A percentile compares a stretch with the other conserved stretches of the same genome.
These are phyloP conservation scores for Avahi laniger DNA, from an alignment of 2,797 vertebrate genomes.

Conservation along the genomic window DNA sequence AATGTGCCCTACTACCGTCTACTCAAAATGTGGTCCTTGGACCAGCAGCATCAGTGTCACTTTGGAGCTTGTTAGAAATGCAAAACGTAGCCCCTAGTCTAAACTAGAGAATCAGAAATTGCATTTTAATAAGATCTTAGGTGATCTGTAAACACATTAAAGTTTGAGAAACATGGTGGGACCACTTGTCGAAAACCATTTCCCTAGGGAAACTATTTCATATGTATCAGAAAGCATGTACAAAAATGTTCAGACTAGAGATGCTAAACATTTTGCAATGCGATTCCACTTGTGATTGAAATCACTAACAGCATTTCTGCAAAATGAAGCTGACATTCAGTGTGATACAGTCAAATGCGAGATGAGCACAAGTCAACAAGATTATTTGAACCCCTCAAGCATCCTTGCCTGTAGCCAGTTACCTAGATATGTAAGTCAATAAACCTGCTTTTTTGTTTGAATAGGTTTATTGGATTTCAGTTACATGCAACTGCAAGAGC, in stretches of 20 bases:
- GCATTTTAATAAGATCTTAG: background rate
- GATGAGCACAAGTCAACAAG: background rate
- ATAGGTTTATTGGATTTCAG: background rate
- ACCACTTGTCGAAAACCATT: background rate
- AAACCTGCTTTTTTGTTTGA: background rate
- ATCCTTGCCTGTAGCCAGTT: background rate
- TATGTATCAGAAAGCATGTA: background rate
- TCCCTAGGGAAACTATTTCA: background rate
- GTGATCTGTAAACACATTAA: background rate
- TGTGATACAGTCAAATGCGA: background rate
- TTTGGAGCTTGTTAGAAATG: conserved; percentile 2
- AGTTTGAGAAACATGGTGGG: background rate
- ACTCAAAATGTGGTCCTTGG: background rate
- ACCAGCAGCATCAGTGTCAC: background rate
- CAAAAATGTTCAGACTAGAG: background rate
- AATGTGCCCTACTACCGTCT: background rate
- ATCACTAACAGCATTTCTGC: background rate
- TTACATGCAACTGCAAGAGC: background rate
- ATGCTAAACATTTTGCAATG: background rate
- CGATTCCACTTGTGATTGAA: background rate
- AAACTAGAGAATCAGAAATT: background rate
- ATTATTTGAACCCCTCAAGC: background rate
- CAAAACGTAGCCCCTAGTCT: background rate
- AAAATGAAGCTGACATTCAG: background rate
- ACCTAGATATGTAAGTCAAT: background rate